These are phyloP conservation scores for Choloepus hoffmanni DNA, from an alignment of 2,113 vertebrate genomes.

Conservation along the genomic window DNA sequence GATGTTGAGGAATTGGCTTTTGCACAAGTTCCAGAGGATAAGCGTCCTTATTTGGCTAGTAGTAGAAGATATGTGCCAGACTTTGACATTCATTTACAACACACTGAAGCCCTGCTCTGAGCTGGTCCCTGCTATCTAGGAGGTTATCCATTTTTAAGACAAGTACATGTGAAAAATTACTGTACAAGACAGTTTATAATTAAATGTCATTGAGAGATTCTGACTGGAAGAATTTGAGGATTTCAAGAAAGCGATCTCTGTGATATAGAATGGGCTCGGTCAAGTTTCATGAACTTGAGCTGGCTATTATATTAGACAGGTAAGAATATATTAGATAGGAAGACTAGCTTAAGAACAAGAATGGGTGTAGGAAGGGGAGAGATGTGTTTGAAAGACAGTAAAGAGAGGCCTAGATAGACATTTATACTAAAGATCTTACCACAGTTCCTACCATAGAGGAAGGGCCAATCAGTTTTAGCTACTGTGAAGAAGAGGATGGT, in stretches of 20 bases:
- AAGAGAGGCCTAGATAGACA: not conserved
- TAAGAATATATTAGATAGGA: not conserved
- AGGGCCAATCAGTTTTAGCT: not conserved
- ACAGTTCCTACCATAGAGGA: not conserved
- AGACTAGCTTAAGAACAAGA: not conserved
- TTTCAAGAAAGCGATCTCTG: not conserved
- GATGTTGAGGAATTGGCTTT: constrained; percentile 57
- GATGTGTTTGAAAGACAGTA: not conserved
- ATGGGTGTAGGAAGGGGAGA: not conserved
- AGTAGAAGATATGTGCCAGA: not conserved
- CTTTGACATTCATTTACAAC: not conserved
- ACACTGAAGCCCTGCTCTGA: not conserved
- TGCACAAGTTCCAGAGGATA: constrained; percentile 14
- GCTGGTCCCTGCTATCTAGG: not conserved
- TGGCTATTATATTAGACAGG: not conserved
- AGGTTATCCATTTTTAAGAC: not conserved
- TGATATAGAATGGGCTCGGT: not conserved
- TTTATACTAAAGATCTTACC: not conserved
- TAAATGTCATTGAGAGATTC: not conserved
- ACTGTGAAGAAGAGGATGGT: not conserved
- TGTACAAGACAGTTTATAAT: not conserved
- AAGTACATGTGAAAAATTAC: constrained; percentile 38
- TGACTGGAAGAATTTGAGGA: not conserved
- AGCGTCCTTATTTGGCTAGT: not conserved
- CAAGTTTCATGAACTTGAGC: not conserved